Percentiles rank a stretch among this genome's conserved stretches.
Conservation (phyloP, 1,140 invertebrate species). For the Stenopsyche tienmushanensis region DNA sequence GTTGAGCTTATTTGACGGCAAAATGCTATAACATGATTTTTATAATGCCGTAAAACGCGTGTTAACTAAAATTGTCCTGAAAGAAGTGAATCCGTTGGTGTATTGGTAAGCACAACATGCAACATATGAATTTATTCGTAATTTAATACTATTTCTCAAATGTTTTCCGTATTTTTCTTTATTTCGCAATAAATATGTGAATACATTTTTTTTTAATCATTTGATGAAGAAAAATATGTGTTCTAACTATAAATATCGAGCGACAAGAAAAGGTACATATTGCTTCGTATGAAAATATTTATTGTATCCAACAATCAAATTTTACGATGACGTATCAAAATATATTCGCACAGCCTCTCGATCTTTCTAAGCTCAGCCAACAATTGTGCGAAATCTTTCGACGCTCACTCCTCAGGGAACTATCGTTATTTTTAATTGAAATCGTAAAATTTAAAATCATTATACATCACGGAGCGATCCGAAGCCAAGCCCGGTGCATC, state of each 20-base stretch:
- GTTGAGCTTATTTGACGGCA: too few species aligned
- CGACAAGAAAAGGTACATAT: constrained; percentile 25
- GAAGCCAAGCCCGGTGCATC: too few species aligned
- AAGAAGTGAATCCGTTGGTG: too few species aligned
- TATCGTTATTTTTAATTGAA: not conserved
- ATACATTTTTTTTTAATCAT: not conserved
- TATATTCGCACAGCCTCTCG: too few species aligned
- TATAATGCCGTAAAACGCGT: too few species aligned
- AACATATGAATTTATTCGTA: not conserved
- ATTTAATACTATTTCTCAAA: not conserved
- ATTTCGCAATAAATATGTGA: not conserved
- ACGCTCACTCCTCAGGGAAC: not conserved
- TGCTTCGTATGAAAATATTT: not conserved
- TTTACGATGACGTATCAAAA: too few species aligned
- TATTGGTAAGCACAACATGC: too few species aligned
- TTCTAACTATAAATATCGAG: constrained; percentile 9
- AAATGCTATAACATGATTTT: too few species aligned
- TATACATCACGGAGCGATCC: too few species aligned
- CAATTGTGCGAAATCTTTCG: not conserved
- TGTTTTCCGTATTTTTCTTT: not conserved
- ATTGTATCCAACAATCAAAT: not conserved
- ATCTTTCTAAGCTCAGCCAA: not conserved
- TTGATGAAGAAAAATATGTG: too few species aligned
- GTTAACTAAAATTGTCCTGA: too few species aligned
- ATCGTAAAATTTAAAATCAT: not conserved